Percentiles rank a stretch among this genome's conserved stretches.
Evolutionary conservation across 2,113 vertebrate species (phyloP).

Genomic region (Glareola pratincola): DNA sequence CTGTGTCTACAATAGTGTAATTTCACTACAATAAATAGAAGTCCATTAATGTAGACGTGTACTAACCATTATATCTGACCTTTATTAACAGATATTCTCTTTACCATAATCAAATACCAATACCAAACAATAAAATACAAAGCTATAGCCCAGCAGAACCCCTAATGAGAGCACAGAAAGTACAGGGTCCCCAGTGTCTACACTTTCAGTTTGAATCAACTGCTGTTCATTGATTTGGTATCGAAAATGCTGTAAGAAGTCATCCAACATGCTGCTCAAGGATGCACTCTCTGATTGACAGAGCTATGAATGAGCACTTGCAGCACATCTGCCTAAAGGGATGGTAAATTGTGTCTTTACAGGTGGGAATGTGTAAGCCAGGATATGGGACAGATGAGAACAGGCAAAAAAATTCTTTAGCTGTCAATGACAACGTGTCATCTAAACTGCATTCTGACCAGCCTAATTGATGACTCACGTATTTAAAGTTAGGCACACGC

Average conservation of each 20-base stretch:
- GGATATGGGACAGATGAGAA: background rate
- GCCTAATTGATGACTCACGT: background rate
- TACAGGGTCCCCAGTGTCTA: rapidly evolving
- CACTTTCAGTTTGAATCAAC: background rate
- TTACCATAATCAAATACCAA: background rate
- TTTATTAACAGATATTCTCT: background rate
- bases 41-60: background rate
- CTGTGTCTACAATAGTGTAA: background rate
- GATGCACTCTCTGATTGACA: background rate
- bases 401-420: background rate
- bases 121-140: background rate
- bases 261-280: background rate
- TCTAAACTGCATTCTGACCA: background rate
- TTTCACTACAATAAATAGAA: background rate
- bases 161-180: background rate
- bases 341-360: background rate
- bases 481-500: background rate
- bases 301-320: background rate
- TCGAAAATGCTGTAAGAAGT: background rate
- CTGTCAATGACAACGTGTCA: background rate
- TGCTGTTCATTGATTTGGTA: background rate
- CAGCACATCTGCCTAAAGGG: background rate
- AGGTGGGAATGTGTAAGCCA: background rate
- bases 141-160: background rate
- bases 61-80: background rate